Base-by-base conservation (phyloP, 2,113 vertebrate genomes). In the Lanius collurio region DNA sequence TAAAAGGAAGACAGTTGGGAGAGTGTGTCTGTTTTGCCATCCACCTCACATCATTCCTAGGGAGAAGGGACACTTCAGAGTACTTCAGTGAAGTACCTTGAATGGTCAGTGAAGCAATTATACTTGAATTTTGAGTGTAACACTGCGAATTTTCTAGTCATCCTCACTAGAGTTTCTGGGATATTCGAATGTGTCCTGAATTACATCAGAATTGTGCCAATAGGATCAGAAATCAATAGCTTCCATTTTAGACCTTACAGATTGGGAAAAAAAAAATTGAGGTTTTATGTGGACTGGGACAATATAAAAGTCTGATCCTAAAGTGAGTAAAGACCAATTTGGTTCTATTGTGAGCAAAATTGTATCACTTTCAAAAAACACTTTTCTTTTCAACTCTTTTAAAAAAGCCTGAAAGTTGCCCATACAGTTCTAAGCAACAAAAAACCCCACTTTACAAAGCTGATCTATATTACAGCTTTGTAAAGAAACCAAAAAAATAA, bases 201-300 rank as follows among this genome's bases (percentile, higher is more conserved):
- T 49, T 31, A 15, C 7, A 41, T 49, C 14, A 81, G 26, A 67
- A 89, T 57, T 18, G 15, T 11, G 82, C 41, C 14, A 46, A 31
- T 26, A 47, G 41, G 39, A 82, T 64, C 35, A 76, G 57, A 75
- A 93, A 75, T 37, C 42, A 77, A 27, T 2, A n/a, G 18, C 7
- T 74, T 78, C 16, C 6, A 47, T 60, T 75, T 52, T 39, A 49
- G 23, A 42, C 21, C 12, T 50, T 21, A 56, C 2, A 75, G 15
- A 68, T 46, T 7, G 14, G 4, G 21, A 3, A 3, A 10, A 7
- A 19, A 46, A 21, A 9, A 19, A 47, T 5, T 2, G 5, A 15
- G 1, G 1, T 42, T 59, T 84, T 7, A 7, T 39, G 42, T 22
- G 15, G 15, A 24, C 33, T 63, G 19, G 28, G 21, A 26, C 67